Evolutionary conservation across 2,888 invertebrate genomes (phyloP).

Genomic region (Apodemia hepburni): DNA sequence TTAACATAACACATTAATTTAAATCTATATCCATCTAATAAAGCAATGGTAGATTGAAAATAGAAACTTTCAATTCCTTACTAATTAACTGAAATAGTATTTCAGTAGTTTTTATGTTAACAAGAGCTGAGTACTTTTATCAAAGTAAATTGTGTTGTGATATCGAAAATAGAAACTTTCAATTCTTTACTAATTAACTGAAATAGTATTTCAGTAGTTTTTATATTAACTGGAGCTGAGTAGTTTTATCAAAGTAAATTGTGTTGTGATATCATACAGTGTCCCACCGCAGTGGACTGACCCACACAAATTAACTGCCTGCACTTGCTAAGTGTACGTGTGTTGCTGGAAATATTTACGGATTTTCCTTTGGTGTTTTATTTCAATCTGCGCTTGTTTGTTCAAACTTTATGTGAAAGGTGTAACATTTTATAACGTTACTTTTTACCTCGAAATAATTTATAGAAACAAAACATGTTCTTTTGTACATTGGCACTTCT

Average conservation of each 20-base stretch:
- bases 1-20: too few relatives aligned
- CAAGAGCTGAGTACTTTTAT: not conserved
- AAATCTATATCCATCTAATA: too few relatives aligned
- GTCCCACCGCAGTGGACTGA: conserved; percentile 37
- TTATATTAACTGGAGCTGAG: too few relatives aligned
- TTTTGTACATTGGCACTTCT: too few relatives aligned
- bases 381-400: conserved; percentile 26
- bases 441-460: not conserved
- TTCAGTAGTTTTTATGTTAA: too few relatives aligned
- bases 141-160: conserved; percentile 15
- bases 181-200: not conserved
- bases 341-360: conserved; percentile 24
- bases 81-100: not conserved
- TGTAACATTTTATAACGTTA: not conserved
- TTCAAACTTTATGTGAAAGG: conserved; percentile 12
- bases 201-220: too few relatives aligned
- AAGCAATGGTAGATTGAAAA: too few relatives aligned
- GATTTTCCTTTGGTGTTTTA: conserved; percentile 29
- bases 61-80: too few relatives aligned
- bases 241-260: conserved; percentile 9
- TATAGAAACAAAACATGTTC: too few relatives aligned
- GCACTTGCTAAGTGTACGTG: conserved; percentile 38
- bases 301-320: conserved; percentile 51
- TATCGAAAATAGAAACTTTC: not conserved
- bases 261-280: conserved; percentile 21